Conservation (phyloP, 2,113 vertebrate species). For the Mobula hypostoma region DNA sequence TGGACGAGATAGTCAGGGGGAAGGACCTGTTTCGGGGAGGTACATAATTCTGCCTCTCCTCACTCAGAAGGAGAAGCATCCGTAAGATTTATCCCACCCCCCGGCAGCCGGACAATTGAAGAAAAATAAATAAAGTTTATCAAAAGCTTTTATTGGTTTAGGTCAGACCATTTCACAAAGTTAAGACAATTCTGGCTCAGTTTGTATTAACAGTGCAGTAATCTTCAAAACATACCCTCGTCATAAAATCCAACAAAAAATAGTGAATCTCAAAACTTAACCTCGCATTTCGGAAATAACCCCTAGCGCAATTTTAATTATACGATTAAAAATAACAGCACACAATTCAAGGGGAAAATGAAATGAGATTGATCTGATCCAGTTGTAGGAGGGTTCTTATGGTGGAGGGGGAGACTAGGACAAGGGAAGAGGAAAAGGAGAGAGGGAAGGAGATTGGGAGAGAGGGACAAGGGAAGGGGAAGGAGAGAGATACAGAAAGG, state of each 20-base stretch:
- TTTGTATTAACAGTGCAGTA: constrained; percentile 11
- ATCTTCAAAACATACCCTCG: background rate
- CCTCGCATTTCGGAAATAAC: background rate
- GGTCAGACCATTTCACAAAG: constrained; percentile 11
- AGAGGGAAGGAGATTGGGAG: background rate
- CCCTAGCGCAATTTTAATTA: background rate
- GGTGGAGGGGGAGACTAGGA: constrained; percentile 42
- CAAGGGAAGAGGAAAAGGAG: constrained; percentile 42
- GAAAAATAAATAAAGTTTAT: background rate
- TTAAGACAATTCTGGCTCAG: constrained; percentile 31
- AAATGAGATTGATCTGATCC: background rate
- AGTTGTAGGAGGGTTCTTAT: too few relatives aligned
- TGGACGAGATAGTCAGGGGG: too few relatives aligned
- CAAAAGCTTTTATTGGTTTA: constrained; percentile 13
- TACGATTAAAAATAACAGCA: background rate
- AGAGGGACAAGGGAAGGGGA: background rate
- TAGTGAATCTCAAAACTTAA: background rate
- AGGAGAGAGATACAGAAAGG: background rate
- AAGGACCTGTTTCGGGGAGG: too few relatives aligned
- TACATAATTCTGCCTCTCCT: too few relatives aligned
- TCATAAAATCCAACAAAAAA: constrained; percentile 3
- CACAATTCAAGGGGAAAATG: background rate
- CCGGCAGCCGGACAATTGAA: too few relatives aligned
- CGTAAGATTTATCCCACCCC: background rate
- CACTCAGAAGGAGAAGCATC: too few relatives aligned